These are phyloP conservation scores for Cydia strobilella DNA, from an alignment of 1,140 invertebrate genomes.

Conservation along the genomic window DNA sequence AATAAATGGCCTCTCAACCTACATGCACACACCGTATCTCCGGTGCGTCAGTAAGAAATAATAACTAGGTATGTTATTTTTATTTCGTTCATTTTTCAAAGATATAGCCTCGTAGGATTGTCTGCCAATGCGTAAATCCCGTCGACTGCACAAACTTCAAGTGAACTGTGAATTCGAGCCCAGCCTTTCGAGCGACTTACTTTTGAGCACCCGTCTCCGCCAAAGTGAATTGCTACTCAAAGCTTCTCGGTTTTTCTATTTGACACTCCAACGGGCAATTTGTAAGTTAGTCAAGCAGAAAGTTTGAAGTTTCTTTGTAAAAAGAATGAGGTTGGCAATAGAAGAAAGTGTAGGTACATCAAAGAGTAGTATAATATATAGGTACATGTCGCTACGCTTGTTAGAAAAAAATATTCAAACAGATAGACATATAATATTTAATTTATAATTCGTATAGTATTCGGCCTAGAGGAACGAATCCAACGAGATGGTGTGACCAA, in stretches of 20 bases:
- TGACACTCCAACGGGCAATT: not conserved
- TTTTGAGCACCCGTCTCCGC: not conserved
- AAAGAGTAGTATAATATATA: too few relatives aligned
- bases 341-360: too few relatives aligned
- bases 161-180: not conserved
- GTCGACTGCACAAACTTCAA: conserved; percentile 4
- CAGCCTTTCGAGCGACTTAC: not conserved
- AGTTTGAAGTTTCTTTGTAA: not conserved
- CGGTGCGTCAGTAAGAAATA: too few relatives aligned
- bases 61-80: not conserved
- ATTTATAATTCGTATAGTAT: too few relatives aligned
- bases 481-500: too few relatives aligned
- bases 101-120: not conserved
- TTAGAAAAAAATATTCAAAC: too few relatives aligned
- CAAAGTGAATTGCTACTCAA: conserved; percentile 3
- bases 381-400: not conserved
- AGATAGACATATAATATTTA: too few relatives aligned
- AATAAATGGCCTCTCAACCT: too few relatives aligned
- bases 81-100: not conserved
- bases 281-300: not conserved
- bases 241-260: conserved; percentile 1
- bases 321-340: not conserved
- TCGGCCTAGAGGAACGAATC: too few relatives aligned
- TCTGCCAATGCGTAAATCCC: conserved; percentile 20
- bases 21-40: too few relatives aligned